phyloP scores from a whole-genome alignment of 1,140 invertebrate genomes.

The Leptinotarsa texana region DNA sequence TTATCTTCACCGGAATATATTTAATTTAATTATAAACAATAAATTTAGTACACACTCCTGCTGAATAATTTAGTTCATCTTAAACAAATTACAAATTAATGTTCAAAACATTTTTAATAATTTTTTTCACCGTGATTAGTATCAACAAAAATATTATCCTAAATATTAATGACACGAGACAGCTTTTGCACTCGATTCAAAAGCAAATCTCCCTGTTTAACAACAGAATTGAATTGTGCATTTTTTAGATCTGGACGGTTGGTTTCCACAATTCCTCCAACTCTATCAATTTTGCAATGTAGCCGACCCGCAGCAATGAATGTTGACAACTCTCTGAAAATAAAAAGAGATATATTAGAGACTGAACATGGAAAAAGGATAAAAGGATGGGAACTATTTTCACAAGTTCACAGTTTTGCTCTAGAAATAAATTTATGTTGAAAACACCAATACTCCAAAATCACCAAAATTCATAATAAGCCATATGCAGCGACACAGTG shows the following conservation, averaged over 20 bases:
- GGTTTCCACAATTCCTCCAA: slow-evolving; percentile 96
- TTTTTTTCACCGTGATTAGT: too few relatives aligned
- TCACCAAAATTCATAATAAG: too few relatives aligned
- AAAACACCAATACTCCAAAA: too few relatives aligned
- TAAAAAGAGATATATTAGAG: not conserved
- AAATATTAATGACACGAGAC: slow-evolving; percentile 98
- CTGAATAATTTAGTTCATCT: too few relatives aligned
- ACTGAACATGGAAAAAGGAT: slow-evolving; percentile 33
- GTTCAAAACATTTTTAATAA: too few relatives aligned
- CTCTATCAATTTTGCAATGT: slow-evolving; percentile 97
- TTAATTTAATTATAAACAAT: too few relatives aligned
- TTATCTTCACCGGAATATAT: too few relatives aligned
- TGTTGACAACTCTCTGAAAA: slow-evolving; percentile 75
- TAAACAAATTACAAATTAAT: too few relatives aligned
- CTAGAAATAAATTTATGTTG: too few relatives aligned
- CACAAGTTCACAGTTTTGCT: not conserved
- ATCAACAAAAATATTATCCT: slow-evolving; percentile 48
- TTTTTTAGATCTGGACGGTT: slow-evolving; percentile 93
- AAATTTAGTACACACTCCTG: too few relatives aligned
- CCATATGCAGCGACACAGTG: too few relatives aligned
- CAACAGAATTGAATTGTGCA: slow-evolving; percentile 91
- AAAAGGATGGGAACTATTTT: not conserved
- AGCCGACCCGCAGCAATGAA: slow-evolving; percentile 95
- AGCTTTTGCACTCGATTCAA: slow-evolving; percentile 98
- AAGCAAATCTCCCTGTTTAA: slow-evolving; percentile 97